A percentile compares a stretch with the other conserved stretches of the same genome.
Evolutionary conservation across 2,888 invertebrate genomes (phyloP).

Genomic region (Eugnorisma glareosa): DNA sequence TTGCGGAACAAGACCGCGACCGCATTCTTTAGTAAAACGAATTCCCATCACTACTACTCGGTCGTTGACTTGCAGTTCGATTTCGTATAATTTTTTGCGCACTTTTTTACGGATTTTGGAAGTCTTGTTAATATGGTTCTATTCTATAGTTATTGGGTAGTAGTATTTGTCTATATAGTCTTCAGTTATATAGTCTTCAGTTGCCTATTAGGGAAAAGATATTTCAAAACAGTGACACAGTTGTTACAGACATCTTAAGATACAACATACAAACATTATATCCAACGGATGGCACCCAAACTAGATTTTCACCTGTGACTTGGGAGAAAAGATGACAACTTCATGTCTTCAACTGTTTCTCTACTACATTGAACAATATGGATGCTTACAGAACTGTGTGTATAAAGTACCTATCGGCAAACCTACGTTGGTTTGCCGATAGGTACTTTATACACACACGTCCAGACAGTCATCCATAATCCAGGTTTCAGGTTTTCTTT

Average conservation of each 20-base stretch:
- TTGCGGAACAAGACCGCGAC: slow-evolving; percentile 81
- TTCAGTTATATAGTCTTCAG: too few species aligned
- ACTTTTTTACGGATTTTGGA: slow-evolving; percentile 3
- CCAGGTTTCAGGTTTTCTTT: not conserved
- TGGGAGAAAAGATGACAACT: too few species aligned
- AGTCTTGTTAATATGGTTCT: not conserved
- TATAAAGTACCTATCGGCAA: not conserved
- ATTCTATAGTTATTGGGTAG: not conserved
- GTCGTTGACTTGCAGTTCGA: slow-evolving; percentile 79
- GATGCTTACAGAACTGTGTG: not conserved
- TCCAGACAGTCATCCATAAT: not conserved
- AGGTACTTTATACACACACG: too few species aligned
- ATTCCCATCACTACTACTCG: slow-evolving; percentile 80
- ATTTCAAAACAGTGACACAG: too few species aligned
- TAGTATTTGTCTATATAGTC: too few species aligned
- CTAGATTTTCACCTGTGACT: too few species aligned
- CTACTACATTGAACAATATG: not conserved
- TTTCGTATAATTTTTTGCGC: slow-evolving; percentile 30
- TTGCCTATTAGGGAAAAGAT: too few species aligned
- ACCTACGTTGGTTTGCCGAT: too few species aligned
- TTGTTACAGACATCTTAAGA: too few species aligned
- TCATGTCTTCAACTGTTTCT: not conserved
- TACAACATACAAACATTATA: too few species aligned
- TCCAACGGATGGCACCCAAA: too few species aligned
- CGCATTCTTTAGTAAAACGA: slow-evolving; percentile 80